phyloP scores from a whole-genome alignment of 2,888 invertebrate species.

The Heliothis peltigera region DNA sequence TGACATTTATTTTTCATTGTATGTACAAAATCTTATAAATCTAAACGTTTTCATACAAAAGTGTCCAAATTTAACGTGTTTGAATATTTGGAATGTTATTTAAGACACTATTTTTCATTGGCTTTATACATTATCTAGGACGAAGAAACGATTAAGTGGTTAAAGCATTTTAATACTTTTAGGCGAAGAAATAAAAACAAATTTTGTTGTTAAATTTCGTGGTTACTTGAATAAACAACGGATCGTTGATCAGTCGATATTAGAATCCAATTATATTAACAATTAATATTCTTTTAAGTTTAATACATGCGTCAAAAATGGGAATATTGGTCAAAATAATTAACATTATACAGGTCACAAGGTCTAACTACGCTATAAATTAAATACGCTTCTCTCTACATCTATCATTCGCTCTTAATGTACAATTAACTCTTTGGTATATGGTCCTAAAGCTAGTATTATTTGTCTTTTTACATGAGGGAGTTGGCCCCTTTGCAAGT shows the following conservation, averaged over 20 bases:
- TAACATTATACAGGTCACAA: slow-evolving; percentile 81
- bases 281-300: slow-evolving; percentile 44
- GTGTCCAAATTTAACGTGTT: slow-evolving; percentile 88
- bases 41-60: slow-evolving; percentile 88
- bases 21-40: slow-evolving; percentile 90
- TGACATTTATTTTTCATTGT: slow-evolving; percentile 89
- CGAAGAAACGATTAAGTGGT: slow-evolving; percentile 77
- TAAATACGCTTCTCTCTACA: slow-evolving; percentile 81
- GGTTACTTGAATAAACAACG: slow-evolving; percentile 49
- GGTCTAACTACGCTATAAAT: slow-evolving; percentile 84
- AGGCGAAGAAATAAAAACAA: slow-evolving; percentile 65
- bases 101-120: slow-evolving; percentile 88
- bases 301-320: slow-evolving; percentile 66
- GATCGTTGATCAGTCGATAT: slow-evolving; percentile 58
- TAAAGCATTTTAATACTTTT: slow-evolving; percentile 75
- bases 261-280: slow-evolving; percentile 54
- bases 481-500: slow-evolving; percentile 78
- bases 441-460: slow-evolving; percentile 86
- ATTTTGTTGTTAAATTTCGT: slow-evolving; percentile 61
- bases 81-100: slow-evolving; percentile 88
- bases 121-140: slow-evolving; percentile 82
- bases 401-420: slow-evolving; percentile 83
- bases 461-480: slow-evolving; percentile 83
- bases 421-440: slow-evolving; percentile 89
- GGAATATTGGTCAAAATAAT: slow-evolving; percentile 82